These are phyloP conservation scores for Atopsyche davidsoni DNA, from an alignment of 1,140 invertebrate species.

Conservation along the genomic window DNA sequence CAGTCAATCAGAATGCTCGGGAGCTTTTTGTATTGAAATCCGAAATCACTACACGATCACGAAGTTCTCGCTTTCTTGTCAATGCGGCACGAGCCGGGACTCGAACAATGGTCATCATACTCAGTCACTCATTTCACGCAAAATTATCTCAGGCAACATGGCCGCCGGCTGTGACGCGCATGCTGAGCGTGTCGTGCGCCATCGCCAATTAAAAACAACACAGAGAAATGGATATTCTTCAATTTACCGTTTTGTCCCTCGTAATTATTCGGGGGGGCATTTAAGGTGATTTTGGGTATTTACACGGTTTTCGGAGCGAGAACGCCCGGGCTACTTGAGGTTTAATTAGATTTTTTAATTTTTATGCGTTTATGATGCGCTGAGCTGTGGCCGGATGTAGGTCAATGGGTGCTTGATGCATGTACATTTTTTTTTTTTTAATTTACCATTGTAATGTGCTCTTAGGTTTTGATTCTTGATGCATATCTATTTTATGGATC, in stretches of 20 bases:
- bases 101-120: constrained; percentile 6
- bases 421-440: no score
- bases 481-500: no score
- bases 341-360: no score
- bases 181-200: constrained; percentile 5
- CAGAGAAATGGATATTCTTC: constrained; percentile 14
- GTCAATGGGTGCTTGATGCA: no score
- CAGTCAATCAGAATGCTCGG: no score
- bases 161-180: constrained; percentile 4
- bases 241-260: constrained; percentile 1
- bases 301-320: not conserved
- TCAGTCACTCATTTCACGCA: constrained; percentile 28
- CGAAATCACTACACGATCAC: constrained; percentile 23
- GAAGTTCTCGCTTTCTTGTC: constrained; percentile 25
- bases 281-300: not conserved
- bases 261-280: no score
- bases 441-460: no score
- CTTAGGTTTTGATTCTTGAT: no score
- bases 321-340: no score
- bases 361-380: no score
- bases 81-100: constrained; percentile 5
- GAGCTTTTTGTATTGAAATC: no score
- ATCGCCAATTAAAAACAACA: constrained; percentile 13
- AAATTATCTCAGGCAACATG: constrained; percentile 27
- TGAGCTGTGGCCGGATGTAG: no score